Evolutionary conservation across 2,888 invertebrate genomes (phyloP), one percentile per base, ranked within the genome.

Genomic region (Ophion ventricosus): DNA sequence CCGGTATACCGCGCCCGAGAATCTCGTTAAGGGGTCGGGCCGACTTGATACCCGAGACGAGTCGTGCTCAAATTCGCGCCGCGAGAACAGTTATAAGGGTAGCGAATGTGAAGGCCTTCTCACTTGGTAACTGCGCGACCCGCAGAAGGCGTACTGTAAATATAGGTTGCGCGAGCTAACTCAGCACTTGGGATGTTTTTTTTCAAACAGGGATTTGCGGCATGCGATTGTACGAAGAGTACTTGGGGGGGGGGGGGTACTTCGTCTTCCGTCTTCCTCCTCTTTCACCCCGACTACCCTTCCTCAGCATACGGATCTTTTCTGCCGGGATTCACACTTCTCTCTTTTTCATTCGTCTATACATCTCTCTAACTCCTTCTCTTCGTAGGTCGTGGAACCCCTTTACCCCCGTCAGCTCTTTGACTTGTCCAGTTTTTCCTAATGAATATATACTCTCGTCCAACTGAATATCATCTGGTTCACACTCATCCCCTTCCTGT

Each of bases 171-270:
- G 75, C 81, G 87, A 87, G 88, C 90, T 87, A 90, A 88, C 90
- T 90, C 90, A 89, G 90, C 90, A 89, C 90, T 88, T 90, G 88
- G 84, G 88, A 91, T 91, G n/a, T 91, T 90, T 90, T 91, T 90
- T 91, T 91, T 92, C 91, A 91, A 91, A 92, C 91, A 91, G 88
- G 92, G 92, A 92, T 92, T 90, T 90, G 89, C 90, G 92, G 85
- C 91, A 88, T 73, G 88, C 87, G 92, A 92, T 92, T 91, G 87
- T 85, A 84, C 82, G 69, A 69, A 87, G 87, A 87, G 87, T 84
- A 80, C 73, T 78, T 69, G 54, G 43, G 79, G 56, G 76, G 75
- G 54, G 43, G 79, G 56, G 76, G 75, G 57, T 81, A 87, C n/a
- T n/a, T n/a, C n/a, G n/a, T n/a, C n/a, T n/a, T 85, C 87, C 83